Evolutionary conservation across 1,140 invertebrate species (phyloP).

Genomic region (Tribolium madens): DNA sequence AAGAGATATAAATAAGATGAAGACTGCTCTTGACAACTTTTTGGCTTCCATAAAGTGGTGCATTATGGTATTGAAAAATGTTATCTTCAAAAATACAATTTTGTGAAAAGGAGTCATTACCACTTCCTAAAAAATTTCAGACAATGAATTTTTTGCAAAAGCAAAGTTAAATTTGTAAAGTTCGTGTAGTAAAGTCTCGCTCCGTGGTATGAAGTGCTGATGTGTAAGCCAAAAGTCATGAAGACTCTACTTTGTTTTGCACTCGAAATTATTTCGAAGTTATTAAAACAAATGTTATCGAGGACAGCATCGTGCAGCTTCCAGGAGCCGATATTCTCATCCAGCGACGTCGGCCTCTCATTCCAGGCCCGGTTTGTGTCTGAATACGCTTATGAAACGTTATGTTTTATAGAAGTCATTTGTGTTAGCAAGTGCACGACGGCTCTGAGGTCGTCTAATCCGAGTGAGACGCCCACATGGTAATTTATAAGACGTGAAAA

Average conservation of each 20-base stretch:
- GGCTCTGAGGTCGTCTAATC: slow-evolving; percentile 30
- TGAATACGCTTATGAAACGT: slow-evolving; percentile 56
- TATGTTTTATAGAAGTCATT: slow-evolving; percentile 54
- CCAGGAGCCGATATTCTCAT: slow-evolving; percentile 36
- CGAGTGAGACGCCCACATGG: slow-evolving; percentile 51
- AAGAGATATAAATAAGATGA: too few species aligned
- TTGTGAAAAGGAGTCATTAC: too few species aligned
- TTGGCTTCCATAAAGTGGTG: too few species aligned
- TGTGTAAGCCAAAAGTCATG: background rate
- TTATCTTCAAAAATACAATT: too few species aligned
- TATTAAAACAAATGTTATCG: slow-evolving; percentile 25
- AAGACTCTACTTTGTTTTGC: background rate
- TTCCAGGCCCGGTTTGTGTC: slow-evolving; percentile 52
- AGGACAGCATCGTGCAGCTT: slow-evolving; percentile 31
- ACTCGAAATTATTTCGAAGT: background rate
- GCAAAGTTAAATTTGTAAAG: background rate
- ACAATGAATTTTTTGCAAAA: background rate
- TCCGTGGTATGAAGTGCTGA: background rate
- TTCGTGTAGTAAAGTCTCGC: background rate
- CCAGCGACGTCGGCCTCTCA: slow-evolving; percentile 41
- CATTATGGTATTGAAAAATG: too few species aligned
- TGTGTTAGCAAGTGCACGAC: slow-evolving; percentile 44
- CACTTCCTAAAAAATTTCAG: too few species aligned
- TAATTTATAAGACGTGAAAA: slow-evolving; percentile 50
- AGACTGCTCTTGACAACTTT: too few species aligned